Evolutionary conservation across 2,888 invertebrate species (phyloP), one percentile per base, ranked within the genome.

Genomic region (Yponomeuta plumbellus): DNA sequence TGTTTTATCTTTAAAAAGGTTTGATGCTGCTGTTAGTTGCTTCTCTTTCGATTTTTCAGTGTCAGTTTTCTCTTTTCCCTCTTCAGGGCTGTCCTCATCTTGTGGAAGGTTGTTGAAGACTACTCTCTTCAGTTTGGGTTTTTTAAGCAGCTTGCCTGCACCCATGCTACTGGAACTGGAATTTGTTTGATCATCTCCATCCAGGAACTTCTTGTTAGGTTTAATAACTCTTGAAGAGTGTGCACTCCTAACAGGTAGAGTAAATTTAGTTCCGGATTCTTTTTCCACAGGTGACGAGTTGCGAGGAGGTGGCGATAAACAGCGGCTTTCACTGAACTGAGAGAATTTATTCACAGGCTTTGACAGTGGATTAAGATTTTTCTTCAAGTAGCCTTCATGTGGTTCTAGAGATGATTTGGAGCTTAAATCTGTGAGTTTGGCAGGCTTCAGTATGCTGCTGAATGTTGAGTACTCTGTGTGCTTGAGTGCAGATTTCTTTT

Each of bases 221-320:
- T 96, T 97, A 66, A 97, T 97, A 61, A 96, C 95, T 71, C 97
- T 92, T 6, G 96, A 96, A 59, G 97, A 97, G 81, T 97, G 95
- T 20, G 94, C 95, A 90, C 97, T 97, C 74, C 96, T 93, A 63
- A 94, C 93, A 21, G 97, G 97, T 69, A 97, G 85, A 44, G 96
- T 93, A 90, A 96, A 96, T 80, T 94, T 95, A 65, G 79, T 75
- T 13, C 75, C 77, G 73, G 72, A 79, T 57, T 89, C 88, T 73
- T 83, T 88, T 57, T 90, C 88, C 20, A 84, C 71, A 56, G 87
- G 86, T 69, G 91, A 91, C 64, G 77, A 69, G 71, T 81, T 88
- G 71, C 87, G 82, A 56, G 88, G 89, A 63, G 90, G 91, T 65
- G 91, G 91, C 61, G 92, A 91, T 67, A 86, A 84, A 68, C 89